These are phyloP conservation scores for Ommatoiulus sabulosus DNA, from an alignment of 2,888 invertebrate species.

Conservation along the genomic window DNA sequence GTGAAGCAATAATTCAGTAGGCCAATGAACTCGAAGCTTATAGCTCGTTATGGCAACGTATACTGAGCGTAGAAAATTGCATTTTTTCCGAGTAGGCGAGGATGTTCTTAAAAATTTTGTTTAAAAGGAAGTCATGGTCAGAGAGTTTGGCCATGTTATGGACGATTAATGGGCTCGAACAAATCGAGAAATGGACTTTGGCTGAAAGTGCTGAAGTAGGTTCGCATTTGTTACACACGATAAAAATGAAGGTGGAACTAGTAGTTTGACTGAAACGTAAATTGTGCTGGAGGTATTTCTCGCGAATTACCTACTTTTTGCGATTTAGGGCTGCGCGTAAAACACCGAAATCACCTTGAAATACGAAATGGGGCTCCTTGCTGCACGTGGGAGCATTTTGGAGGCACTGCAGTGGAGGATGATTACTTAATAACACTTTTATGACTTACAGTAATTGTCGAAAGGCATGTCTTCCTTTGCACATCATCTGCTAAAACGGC, in stretches of 20 bases:
- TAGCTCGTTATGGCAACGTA: neutral
- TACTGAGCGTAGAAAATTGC: neutral
- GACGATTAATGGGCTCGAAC: conserved; percentile 18
- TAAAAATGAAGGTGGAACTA: conserved; percentile 18
- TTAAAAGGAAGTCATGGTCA: conserved; percentile 7
- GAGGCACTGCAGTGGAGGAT: neutral
- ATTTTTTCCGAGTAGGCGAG: neutral
- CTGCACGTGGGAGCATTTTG: neutral
- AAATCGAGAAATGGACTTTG: conserved; percentile 47
- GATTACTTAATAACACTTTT: neutral
- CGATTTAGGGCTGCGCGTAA: neutral
- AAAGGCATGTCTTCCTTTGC: neutral
- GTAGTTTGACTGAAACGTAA: neutral
- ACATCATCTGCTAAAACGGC: neutral
- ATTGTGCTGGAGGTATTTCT: neutral
- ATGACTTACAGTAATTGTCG: neutral
- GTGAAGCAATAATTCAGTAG: neutral
- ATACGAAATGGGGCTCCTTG: neutral
- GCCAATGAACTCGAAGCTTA: neutral
- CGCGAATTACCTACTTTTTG: neutral
- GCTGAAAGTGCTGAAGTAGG: neutral
- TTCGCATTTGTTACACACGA: conserved; percentile 13
- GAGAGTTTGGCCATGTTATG: neutral
- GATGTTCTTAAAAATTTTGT: conserved; percentile 28
- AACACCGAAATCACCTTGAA: neutral